Conservation (phyloP, 1,140 invertebrate genomes). For the Pectinophora gossypiella region DNA sequence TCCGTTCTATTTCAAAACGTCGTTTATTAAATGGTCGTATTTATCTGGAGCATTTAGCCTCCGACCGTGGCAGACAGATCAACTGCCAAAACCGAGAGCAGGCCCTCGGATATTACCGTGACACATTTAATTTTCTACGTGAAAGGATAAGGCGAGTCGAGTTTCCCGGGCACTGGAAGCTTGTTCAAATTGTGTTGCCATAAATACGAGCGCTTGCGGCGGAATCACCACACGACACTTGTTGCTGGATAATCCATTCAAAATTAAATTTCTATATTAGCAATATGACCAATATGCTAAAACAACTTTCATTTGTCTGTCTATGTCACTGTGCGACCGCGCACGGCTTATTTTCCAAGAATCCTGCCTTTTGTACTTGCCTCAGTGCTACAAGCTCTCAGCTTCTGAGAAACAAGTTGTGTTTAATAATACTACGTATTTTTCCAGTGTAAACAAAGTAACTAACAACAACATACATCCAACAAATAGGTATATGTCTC, state of each 20-base stretch:
- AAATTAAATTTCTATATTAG: not conserved
- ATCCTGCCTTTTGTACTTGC: too few relatives aligned
- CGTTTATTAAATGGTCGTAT: not conserved
- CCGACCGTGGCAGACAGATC: slow-evolving; percentile 36
- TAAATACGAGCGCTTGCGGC: slow-evolving; percentile 22
- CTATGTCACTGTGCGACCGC: too few relatives aligned
- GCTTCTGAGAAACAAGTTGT: too few relatives aligned
- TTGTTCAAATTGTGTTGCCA: slow-evolving; percentile 47
- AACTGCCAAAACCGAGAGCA: slow-evolving; percentile 58
- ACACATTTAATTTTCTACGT: slow-evolving; percentile 74
- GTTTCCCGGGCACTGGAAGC: slow-evolving; percentile 46
- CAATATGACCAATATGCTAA: too few relatives aligned
- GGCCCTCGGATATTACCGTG: slow-evolving; percentile 55
- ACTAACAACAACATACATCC: too few relatives aligned
- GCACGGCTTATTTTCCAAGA: too few relatives aligned
- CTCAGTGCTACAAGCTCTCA: too few relatives aligned
- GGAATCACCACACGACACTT: slow-evolving; percentile 17
- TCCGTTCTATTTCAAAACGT: not conserved
- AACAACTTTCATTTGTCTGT: too few relatives aligned
- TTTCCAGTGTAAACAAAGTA: too few relatives aligned
- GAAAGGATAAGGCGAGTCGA: slow-evolving; percentile 65
- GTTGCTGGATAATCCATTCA: slow-evolving; percentile 17
- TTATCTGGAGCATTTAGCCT: slow-evolving; percentile 14
- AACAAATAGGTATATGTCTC: too few relatives aligned
- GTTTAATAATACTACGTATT: too few relatives aligned